phyloP scores from a whole-genome alignment of 2,888 invertebrate species.

The Trachelus troglodyta region DNA sequence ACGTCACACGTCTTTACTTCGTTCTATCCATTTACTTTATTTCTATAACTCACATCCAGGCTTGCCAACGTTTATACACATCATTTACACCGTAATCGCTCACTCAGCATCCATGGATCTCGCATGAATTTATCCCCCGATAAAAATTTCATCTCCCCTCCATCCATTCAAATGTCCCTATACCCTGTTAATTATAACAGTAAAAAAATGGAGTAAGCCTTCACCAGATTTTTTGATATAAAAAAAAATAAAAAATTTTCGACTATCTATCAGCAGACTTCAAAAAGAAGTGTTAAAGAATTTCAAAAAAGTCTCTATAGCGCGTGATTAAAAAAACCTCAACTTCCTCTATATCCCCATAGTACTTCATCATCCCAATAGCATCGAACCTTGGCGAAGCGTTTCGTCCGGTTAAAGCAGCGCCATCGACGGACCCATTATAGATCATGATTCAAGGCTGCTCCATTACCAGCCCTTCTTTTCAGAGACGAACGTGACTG shows the following conservation, averaged over 20 bases:
- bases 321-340: not conserved
- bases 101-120: not conserved
- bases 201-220: not conserved
- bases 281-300: not conserved
- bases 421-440: not conserved
- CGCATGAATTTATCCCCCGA: no score
- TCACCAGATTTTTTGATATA: no score
- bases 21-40: slow-evolving; percentile 22
- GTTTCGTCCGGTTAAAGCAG: not conserved
- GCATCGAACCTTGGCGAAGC: not conserved
- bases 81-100: not conserved
- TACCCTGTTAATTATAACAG: not conserved
- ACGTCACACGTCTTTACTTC: slow-evolving; percentile 53
- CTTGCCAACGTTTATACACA: not conserved
- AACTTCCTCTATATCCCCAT: not conserved
- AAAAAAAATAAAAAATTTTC: not conserved
- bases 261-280: not conserved
- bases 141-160: not conserved
- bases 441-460: slow-evolving; percentile 4
- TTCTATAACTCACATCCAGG: not conserved
- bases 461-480: slow-evolving; percentile 1
- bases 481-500: slow-evolving; percentile 1
- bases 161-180: not conserved
- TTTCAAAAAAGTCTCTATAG: not conserved
- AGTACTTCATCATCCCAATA: not conserved